Evolutionary conservation across 2,888 invertebrate genomes (phyloP), one percentile per base, ranked within the genome.

Genomic region (Colostygia pectinataria): DNA sequence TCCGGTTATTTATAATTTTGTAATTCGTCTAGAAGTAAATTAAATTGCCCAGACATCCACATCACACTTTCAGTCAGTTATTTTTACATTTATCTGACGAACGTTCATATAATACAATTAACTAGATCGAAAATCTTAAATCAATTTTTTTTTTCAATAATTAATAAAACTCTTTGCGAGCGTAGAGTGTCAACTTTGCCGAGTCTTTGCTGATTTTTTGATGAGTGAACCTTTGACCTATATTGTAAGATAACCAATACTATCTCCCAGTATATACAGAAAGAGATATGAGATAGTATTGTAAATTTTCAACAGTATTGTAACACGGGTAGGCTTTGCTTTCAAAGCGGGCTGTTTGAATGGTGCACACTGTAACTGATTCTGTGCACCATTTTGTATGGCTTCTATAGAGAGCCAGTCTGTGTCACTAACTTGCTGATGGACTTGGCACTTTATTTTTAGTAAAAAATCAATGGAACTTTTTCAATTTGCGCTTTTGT

Each of bases 281-380:
- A 57, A 66, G 65, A 65, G 72, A 78, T 77, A 63, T 38, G 47
- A 57, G 83, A 84, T 86, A 84, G 63, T 67, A 80, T 84, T 80
- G 76, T 76, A 63, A 59, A 63, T 69, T 80, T 75, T 80, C 74
- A 72, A 70, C 68, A 68, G 71, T 49, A 74, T 83, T 83, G 75
- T 83, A 69, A 47, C 41, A 67, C 63, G 68, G 55, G 47, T 65
- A 45, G 32, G 43, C 13, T 14, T 23, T 20, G 14, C 77, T 77
- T 79, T 81, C 74, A 74, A 70, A 63, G 47, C 51, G 61, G 61
- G 52, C 61, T 61, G 53, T 59, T 74, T 78, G 68, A 78, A 78
- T 75, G 69, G 64, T 57, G 4, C 8, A 5, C n/a, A 44, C 27
- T 23, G 4, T 38, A 4, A 9, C 5, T 2, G 10, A 18, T 36